Conservation (phyloP, 2,888 invertebrate genomes). For the Physocephala rufipes region DNA sequence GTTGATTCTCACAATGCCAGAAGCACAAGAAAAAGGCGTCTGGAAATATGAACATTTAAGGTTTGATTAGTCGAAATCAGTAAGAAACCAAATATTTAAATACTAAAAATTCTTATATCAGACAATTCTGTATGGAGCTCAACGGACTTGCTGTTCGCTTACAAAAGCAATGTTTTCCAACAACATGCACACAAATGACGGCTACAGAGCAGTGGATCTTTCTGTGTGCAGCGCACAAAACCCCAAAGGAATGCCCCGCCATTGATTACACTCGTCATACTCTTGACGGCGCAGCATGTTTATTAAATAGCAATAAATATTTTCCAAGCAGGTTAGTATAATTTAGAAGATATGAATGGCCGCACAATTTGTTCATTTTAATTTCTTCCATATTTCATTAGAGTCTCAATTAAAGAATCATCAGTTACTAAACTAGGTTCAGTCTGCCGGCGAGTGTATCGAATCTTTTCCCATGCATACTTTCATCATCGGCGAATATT, state of each 20-base stretch:
- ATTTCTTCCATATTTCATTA: conserved; percentile 60
- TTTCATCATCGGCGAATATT: conserved; percentile 97
- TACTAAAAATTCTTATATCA: conserved; percentile 53
- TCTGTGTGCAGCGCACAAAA: conserved; percentile 99
- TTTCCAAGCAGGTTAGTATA: conserved; percentile 91
- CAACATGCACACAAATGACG: conserved; percentile 99
- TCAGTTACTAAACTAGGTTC: conserved; percentile 98
- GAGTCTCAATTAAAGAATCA: conserved; percentile 98
- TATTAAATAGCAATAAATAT: conserved; percentile 99
- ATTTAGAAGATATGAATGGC: neutral
- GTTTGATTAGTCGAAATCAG: conserved; percentile 63
- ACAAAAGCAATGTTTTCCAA: conserved; percentile 96
- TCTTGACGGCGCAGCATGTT: conserved; percentile 97
- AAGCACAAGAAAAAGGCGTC: conserved; percentile 97
- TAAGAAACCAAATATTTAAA: neutral
- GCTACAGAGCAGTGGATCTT: conserved; percentile 99
- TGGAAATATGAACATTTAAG: conserved; percentile 99
- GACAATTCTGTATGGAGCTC: conserved; percentile 99
- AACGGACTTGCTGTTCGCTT: conserved; percentile 97
- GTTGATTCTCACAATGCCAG: conserved; percentile 93
- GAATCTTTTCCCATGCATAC: conserved; percentile 99
- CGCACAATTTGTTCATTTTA: neutral
- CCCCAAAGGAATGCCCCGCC: conserved; percentile 99
- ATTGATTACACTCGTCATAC: conserved; percentile 99
- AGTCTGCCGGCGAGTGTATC: conserved; percentile 96